Evolutionary conservation across 2,888 invertebrate genomes (phyloP), one percentile per base, ranked within the genome.

Genomic region (Drosophila peninsularis): DNA sequence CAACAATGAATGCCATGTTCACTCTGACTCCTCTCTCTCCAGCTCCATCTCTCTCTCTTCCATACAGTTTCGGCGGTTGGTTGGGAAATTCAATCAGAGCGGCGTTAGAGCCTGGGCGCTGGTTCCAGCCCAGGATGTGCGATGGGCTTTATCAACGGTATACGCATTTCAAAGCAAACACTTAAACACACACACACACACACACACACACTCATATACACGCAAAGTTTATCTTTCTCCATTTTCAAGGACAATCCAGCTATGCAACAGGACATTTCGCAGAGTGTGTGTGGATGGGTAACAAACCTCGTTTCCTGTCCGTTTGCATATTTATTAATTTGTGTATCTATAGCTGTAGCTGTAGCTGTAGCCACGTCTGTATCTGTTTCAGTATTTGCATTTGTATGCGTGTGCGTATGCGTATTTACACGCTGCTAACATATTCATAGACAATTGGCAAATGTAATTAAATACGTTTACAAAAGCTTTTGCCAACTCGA

Each of bases 391-490:
- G 44, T 45, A 17, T 36, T n/a, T 17, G 36, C 17, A 19, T 56
- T 36, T 36, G 36, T 24, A 36, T 56, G 6, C 30, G 30, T 30
- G 3, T 34, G 34, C 19, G 56, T 52, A 44, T 75, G 75, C 65
- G 78, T 89, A 75, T 89, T 82, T 86, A 82, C 86, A 88, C 78
- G 68, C 71, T 82, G 88, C 86, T 80, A 88, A 89, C 90, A 89
- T 88, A 86, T 86, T 86, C 86, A 86, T 89, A 89, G 86, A 89
- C 89, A 89, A 88, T 64, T 64, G 64, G 54, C 64, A 64, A 64
- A 64, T 64, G 64, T 64, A 64, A 64, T 64, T 64, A 64, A 64
- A 64, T 63, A 32, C 52, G 42, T 30, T 36, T 36, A 27, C 21
- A 65, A 42, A 49, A 42, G 30, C 30, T 36, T 30, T 52, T 36